Percentiles rank a stretch among this genome's conserved stretches.
Conservation (phyloP, 2,888 invertebrate genomes). For the Lumbricus terrestris region DNA sequence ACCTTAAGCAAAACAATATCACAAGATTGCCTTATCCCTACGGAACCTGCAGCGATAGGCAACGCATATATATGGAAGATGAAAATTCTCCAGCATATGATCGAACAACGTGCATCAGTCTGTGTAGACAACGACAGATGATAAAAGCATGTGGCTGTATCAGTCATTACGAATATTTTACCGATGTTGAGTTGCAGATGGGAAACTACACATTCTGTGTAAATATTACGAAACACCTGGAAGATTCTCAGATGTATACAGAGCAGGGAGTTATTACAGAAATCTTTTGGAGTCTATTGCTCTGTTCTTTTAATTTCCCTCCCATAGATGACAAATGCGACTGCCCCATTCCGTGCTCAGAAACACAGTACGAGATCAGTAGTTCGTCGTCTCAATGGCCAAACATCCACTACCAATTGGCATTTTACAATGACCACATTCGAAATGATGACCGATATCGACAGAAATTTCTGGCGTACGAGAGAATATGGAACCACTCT, state of each 20-base stretch:
- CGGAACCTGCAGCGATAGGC: neutral
- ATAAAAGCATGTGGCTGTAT: conserved; percentile 9
- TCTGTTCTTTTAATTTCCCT: neutral
- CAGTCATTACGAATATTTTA: neutral
- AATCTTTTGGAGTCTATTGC: neutral
- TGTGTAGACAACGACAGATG: neutral
- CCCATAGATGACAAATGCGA: neutral
- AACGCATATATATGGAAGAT: neutral
- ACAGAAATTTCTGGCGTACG: neutral
- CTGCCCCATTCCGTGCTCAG: neutral
- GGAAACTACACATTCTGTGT: neutral
- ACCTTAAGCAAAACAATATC: neutral
- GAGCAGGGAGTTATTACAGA: neutral
- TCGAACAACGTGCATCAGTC: neutral
- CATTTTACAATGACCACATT: neutral
- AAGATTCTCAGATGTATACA: neutral
- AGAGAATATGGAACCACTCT: neutral
- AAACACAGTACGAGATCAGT: neutral
- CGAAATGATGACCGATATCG: neutral
- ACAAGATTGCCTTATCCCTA: neutral
- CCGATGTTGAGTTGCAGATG: neutral
- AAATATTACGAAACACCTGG: neutral
- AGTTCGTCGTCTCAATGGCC: conserved; percentile 8
- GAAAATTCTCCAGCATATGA: neutral
- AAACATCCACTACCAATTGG: neutral